A percentile compares a stretch with the other conserved stretches of the same genome.
phyloP scores from a whole-genome alignment of 2,113 vertebrate species.

The Donacobius atricapilla region DNA sequence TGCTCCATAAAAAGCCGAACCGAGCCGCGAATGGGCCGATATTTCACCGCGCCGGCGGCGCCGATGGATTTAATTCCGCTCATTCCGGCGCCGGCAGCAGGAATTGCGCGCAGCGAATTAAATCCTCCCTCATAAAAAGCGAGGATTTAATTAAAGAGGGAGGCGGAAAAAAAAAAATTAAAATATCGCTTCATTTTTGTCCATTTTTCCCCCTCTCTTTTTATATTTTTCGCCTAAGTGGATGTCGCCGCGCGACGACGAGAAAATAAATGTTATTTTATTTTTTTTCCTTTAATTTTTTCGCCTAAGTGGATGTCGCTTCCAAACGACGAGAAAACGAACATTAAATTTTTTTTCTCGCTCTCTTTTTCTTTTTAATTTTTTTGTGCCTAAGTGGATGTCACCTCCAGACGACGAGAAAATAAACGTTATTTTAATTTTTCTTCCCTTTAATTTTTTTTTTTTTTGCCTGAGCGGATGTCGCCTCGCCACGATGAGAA shows the following conservation, averaged over 20 bases:
- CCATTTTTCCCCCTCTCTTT: not conserved
- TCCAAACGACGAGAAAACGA: no score
- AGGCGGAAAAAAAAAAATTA: no score
- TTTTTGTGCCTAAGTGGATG: not conserved
- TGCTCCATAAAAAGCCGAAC: slow-evolving; percentile 81
- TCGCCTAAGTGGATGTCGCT: no score
- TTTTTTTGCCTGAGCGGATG: not conserved
- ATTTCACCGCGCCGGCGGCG: slow-evolving; percentile 72
- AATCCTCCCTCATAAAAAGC: not conserved
- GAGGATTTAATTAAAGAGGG: no score
- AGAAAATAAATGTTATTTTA: slow-evolving; percentile 54
- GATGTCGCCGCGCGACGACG: slow-evolving; percentile 13
- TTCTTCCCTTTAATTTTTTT: not conserved
- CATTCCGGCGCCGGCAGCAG: slow-evolving; percentile 64
- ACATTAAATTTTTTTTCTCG: not conserved
- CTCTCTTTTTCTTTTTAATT: not conserved
- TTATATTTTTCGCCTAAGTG: not conserved
- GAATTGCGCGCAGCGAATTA: slow-evolving; percentile 65
- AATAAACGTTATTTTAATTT: slow-evolving; percentile 53
- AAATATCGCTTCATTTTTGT: not conserved
- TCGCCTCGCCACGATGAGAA: not conserved
- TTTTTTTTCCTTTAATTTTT: no score
- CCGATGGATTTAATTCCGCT: slow-evolving; percentile 71
- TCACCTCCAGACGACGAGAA: slow-evolving; percentile 1
- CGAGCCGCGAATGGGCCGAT: slow-evolving; percentile 71